Base-by-base conservation (phyloP, 2,113 vertebrate species). In the Alaudala cheleensis region DNA sequence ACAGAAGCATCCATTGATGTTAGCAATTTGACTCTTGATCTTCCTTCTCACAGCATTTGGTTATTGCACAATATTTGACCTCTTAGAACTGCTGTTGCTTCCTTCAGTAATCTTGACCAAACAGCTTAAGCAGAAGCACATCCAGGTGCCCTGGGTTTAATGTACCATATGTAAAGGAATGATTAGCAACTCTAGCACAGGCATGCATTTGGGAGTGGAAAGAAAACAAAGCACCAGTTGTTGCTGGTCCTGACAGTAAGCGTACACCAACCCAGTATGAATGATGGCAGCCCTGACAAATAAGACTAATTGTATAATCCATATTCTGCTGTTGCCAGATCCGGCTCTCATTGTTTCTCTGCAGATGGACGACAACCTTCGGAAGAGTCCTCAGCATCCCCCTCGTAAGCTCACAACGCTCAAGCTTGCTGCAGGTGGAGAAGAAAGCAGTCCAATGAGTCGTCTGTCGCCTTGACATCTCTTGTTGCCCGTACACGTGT, bases 301-400 rank as follows among this genome's bases (percentile, higher is more conserved):
- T 14, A 26, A 58, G 66, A 82, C 81, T 90, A 79, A 92, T 64
- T 0, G 2, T 91, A 10, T 90, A 45, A 92, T 80, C 40, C 90
- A 0, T 92, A 80, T 92, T 95, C 94, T 95, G 23, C 92, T 61
- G 69, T 81, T 91, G 87, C 88, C 88, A 95, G 86, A 97, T 96
- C 71, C 47, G n/a, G 92, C 88, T 77, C 83, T 94, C 93, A 42
- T 97, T 86, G 94, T 98, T 98, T 95, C 96, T 65, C 94, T 97
- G 54, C 97, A 99, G 99, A 99, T 99, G 99, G 99, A 99, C 79
- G 98, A 99, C 96, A 99, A 99, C 92, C 99, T 99, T 91, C 99
- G 99, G 90, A 99, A 98, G 97, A 99, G 99, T 92, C 99, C 99
- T 82, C 99, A 99, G 71, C 99, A 99, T 97, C 98, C 98, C 88